phyloP scores from a whole-genome alignment of 2,113 vertebrate species.

The Piliocolobus tephrosceles region DNA sequence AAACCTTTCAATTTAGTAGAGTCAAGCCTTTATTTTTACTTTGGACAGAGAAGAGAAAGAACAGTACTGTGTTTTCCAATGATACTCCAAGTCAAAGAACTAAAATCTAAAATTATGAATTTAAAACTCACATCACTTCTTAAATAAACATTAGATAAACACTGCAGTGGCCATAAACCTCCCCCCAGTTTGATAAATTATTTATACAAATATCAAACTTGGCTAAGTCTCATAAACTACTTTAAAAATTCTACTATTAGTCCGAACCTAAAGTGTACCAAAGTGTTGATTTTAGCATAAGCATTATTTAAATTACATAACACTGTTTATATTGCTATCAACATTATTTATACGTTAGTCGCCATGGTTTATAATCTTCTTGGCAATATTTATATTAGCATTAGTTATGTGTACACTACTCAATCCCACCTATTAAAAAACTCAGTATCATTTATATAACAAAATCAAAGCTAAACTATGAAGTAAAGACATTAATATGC shows the following conservation, averaged over 20 bases:
- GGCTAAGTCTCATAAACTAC: constrained; percentile 57
- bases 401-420: constrained; percentile 70
- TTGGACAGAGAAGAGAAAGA: constrained; percentile 24
- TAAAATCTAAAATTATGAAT: constrained; percentile 42
- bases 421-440: constrained; percentile 63
- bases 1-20: neutral
- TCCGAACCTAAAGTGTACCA: constrained; percentile 45
- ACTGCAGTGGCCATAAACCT: constrained; percentile 39
- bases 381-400: constrained; percentile 71
- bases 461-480: constrained; percentile 70
- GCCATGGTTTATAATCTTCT: constrained; percentile 69
- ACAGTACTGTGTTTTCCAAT: neutral
- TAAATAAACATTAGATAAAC: constrained; percentile 67
- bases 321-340: constrained; percentile 63
- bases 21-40: constrained; percentile 30
- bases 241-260: constrained; percentile 60
- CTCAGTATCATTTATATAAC: constrained; percentile 61
- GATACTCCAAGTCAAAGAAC: constrained; percentile 17
- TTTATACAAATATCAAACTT: constrained; percentile 71
- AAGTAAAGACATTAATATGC: constrained; percentile 65
- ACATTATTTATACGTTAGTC: constrained; percentile 69
- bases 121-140: constrained; percentile 52
- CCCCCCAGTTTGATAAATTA: constrained; percentile 48
- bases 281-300: constrained; percentile 66
- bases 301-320: constrained; percentile 67